Base-by-base conservation (phyloP, 2,113 vertebrate genomes). In the Todiramphus saurophagus region DNA sequence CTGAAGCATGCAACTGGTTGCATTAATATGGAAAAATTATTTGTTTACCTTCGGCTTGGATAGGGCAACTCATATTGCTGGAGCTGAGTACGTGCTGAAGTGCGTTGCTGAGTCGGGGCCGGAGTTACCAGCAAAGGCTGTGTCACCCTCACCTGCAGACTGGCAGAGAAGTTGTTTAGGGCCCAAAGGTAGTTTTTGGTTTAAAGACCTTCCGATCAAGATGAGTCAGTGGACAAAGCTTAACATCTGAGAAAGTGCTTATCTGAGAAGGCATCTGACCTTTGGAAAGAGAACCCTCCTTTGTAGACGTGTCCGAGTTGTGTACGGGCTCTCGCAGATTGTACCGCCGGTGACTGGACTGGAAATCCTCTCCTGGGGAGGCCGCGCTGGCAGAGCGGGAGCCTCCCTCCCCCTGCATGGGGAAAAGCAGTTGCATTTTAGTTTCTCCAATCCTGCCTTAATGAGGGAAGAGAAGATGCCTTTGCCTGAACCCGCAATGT, bases 201-300 rank as follows among this genome's bases (percentile, higher is more conserved):
- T 96, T 83, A 73, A 91, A 96, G 67, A 91, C 41, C 75, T 92
- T 90, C 64, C 59, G 83, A 92, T 66, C 59, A 66, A 83, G 62
- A 93, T 83, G 84, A 95, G 87, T 89, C 87, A 87, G 63, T 76
- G 87, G 70, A 69, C 83, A 58, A 24, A 93, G 66, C 58, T 94
- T 68, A 75, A 62, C 67, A 73, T 83, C 37, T 74, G 85, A 91
- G 78, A 91, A 93, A 86, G 79, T 90, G 51, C 58, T 91, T 94
- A 78, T 83, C 87, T 85, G 78, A 80, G 72, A 68, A 88, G n/a
- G 55, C 79, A 91, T 92, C 90, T 96, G 70, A 73, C 63, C 79
- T 94, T 87, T 48, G 77, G 92, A 77, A 91, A 93, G 75, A 83
- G 85, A 94, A 92, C 44, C 53, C 58, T 94, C 64, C 56, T 72